Evolutionary conservation across 2,113 vertebrate species (phyloP).

Genomic region (Malurus elegans): DNA sequence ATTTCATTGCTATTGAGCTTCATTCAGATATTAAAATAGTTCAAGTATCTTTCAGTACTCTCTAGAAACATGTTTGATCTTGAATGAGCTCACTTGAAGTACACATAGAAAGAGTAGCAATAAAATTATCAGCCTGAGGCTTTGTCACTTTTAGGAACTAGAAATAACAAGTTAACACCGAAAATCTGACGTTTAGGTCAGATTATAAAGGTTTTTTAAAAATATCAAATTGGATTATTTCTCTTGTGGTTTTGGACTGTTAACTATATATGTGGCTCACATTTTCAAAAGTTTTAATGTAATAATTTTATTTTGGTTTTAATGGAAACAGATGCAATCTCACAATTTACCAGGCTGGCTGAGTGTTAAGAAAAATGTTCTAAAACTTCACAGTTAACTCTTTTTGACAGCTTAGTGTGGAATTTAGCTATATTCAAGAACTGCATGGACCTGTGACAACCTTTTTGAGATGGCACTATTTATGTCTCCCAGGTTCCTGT

Average conservation of each 20-base stretch:
- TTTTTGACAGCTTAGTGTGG: background rate
- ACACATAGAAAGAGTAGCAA: background rate
- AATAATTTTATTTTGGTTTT: background rate
- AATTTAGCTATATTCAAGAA: background rate
- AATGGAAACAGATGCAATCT: background rate
- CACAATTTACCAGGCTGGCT: background rate
- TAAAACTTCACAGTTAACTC: background rate
- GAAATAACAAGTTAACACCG: background rate
- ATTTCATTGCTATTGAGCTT: background rate
- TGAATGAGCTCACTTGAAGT: background rate
- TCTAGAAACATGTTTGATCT: background rate
- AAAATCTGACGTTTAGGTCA: background rate
- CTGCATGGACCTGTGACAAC: background rate
- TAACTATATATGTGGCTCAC: background rate
- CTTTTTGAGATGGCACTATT: background rate
- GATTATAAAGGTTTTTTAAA: background rate
- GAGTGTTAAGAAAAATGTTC: background rate
- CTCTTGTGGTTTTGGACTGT: background rate
- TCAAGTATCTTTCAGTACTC: background rate
- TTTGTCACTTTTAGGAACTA: background rate
- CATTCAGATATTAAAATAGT: background rate
- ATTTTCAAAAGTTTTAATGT: background rate
- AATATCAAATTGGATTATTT: background rate
- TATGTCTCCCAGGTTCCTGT: background rate
- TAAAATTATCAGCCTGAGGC: background rate